Evolutionary conservation across 2,888 invertebrate species (phyloP), one percentile per base, ranked within the genome.

Genomic region (Entomobrya multifasciata): DNA sequence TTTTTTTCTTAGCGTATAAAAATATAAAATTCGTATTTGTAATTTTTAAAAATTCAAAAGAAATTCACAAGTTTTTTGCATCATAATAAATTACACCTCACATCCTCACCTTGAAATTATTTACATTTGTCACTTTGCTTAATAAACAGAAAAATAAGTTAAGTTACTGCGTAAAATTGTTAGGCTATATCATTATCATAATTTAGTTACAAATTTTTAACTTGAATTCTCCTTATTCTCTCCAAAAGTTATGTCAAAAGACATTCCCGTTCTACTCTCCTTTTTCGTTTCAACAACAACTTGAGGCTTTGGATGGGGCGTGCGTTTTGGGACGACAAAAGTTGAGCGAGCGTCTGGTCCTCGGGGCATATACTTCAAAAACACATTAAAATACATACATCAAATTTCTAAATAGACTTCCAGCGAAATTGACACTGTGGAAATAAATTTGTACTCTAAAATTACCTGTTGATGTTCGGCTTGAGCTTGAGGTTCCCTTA

Each of bases 161-260:
- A n/a, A n/a, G n/a, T n/a, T n/a, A n/a, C n/a, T n/a, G n/a, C n/a
- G n/a, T n/a, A n/a, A n/a, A n/a, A n/a, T n/a, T n/a, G n/a, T n/a
- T n/a, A n/a, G n/a, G n/a, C n/a, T n/a, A n/a, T n/a, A n/a, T n/a
- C n/a, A n/a, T n/a, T n/a, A n/a, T n/a, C n/a, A n/a, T n/a, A n/a
- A 36, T 36, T 4, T 36, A 36, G 36, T 36, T 36, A 6, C 4
- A 4, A 6, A 6, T 36, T 36, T 36, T 8, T 52, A 52, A 4
- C 3, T 4, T 57, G 4, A 57, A 62, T 82, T 82, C 30, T 82
- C 82, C n/a, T 82, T 82, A 25, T 27, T 62, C 47, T 74, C n/a
- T n/a, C n/a, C n/a, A n/a, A 82, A 82, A 2, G 25, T 30, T 10
- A 82, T 44, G 55, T 82, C 49, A 62, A 82, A 82, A 0, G 74